A percentile compares a stretch with the other conserved stretches of the same genome.
phyloP scores from a whole-genome alignment of 2,113 vertebrate species.

The Pomatostomus ruficeps region DNA sequence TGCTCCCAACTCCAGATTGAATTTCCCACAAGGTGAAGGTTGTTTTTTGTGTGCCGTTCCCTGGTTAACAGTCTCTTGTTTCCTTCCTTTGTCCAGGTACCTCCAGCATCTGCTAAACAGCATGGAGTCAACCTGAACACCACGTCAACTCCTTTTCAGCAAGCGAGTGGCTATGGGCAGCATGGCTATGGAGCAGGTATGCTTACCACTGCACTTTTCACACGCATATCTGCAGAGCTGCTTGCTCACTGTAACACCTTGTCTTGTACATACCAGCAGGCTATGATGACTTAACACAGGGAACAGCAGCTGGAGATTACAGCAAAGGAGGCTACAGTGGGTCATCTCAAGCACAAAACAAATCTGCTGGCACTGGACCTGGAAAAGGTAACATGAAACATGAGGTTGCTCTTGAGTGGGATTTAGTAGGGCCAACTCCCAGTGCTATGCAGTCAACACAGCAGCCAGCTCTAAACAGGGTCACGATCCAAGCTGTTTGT shows the following conservation, averaged over 20 bases:
- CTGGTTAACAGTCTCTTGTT: background rate
- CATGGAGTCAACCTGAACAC: slow-evolving; percentile 81
- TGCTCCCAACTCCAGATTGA: background rate
- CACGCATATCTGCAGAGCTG: background rate
- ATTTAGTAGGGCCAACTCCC: background rate
- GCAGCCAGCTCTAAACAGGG: background rate
- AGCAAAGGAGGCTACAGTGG: slow-evolving; percentile 91
- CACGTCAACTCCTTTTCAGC: slow-evolving; percentile 83
- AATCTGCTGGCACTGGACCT: slow-evolving; percentile 84
- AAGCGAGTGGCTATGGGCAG: slow-evolving; percentile 85
- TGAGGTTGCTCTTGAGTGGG: background rate
- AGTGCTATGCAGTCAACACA: background rate
- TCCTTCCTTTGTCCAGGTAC: background rate
- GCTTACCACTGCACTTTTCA: background rate
- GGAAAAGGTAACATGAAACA: slow-evolving; percentile 86
- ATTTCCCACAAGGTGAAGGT: background rate
- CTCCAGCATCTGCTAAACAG: slow-evolving; percentile 88
- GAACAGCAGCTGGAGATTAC: slow-evolving; percentile 87
- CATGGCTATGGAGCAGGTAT: slow-evolving; percentile 87
- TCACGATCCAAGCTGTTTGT: background rate
- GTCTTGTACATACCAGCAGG: slow-evolving; percentile 77
- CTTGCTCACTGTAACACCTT: background rate
- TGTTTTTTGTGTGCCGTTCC: background rate
- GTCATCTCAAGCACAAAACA: slow-evolving; percentile 89
- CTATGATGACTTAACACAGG: slow-evolving; percentile 93